Conservation (phyloP, 2,888 invertebrate species). For the Marronus borbonicus region DNA sequence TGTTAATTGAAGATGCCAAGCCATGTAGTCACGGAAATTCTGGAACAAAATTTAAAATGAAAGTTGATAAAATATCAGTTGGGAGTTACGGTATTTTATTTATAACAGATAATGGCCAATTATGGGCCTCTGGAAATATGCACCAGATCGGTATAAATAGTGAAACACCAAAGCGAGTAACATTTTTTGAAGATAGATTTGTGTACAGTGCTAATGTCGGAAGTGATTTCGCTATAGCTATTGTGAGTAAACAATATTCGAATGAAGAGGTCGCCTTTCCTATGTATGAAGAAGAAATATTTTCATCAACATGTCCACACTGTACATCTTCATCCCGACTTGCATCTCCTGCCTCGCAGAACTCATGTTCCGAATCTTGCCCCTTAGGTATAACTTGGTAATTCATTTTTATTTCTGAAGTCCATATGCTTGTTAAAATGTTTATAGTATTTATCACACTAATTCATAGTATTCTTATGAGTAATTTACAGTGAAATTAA, state of each 20-base stretch:
- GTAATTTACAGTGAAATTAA: too few species aligned
- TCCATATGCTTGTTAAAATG: too few species aligned
- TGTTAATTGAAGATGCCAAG: constrained; percentile 77
- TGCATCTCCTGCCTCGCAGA: constrained; percentile 75
- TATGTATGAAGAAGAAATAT: constrained; percentile 77
- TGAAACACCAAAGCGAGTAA: constrained; percentile 76
- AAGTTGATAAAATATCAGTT: constrained; percentile 76
- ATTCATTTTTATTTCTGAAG: too few species aligned
- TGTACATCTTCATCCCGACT: constrained; percentile 75
- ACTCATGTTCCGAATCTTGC: constrained; percentile 78
- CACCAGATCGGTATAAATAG: constrained; percentile 78
- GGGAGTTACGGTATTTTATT: constrained; percentile 78
- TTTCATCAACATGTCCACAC: constrained; percentile 78
- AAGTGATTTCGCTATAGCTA: constrained; percentile 82
- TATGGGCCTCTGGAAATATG: constrained; percentile 81
- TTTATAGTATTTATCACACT: too few species aligned
- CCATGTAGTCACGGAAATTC: constrained; percentile 79
- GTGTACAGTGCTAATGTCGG: constrained; percentile 84
- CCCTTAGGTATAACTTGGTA: constrained; percentile 68
- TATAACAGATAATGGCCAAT: constrained; percentile 78
- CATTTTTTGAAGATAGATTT: constrained; percentile 79
- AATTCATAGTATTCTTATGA: too few species aligned
- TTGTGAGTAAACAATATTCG: constrained; percentile 75
- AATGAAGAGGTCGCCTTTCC: constrained; percentile 73
- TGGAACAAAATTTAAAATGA: constrained; percentile 74